These are phyloP conservation scores for Parambassis ranga DNA, from an alignment of 2,797 vertebrate genomes.

Conservation along the genomic window DNA sequence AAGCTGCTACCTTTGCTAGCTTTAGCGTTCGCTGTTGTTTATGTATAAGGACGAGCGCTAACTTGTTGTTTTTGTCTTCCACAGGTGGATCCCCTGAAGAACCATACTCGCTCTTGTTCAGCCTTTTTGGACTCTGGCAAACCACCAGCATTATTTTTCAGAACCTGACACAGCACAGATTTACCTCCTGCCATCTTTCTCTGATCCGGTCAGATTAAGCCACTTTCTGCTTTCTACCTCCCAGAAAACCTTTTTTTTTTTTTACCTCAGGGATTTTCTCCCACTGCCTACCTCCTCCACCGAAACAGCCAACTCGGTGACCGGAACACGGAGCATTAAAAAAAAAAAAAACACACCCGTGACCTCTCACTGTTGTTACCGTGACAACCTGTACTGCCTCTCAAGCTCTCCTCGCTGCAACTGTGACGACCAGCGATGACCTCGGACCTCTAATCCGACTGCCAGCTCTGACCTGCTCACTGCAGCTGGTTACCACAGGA, in stretches of 20 bases:
- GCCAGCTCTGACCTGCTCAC: constrained; percentile 23
- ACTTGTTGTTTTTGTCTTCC: constrained; percentile 7
- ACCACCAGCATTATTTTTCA: constrained; percentile 38
- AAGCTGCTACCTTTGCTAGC: too few relatives aligned
- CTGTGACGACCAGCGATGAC: constrained; percentile 47
- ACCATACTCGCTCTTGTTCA: background rate
- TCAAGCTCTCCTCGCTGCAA: constrained; percentile 40
- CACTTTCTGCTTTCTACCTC: constrained; percentile 60
- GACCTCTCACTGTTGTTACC: constrained; percentile 56
- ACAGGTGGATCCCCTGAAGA: constrained; percentile 39
- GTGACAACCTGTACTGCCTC: constrained; percentile 63
- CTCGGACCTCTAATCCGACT: constrained; percentile 46
- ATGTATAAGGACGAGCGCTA: too few relatives aligned
- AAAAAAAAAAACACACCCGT: constrained; percentile 18
- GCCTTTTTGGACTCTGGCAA: constrained; percentile 23
- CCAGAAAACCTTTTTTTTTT: constrained; percentile 44
- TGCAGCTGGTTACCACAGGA: background rate
- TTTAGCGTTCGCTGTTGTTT: too few relatives aligned
- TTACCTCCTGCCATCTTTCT: constrained; percentile 19
- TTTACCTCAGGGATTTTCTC: constrained; percentile 69
- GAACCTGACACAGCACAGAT: constrained; percentile 20
- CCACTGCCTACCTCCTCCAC: constrained; percentile 63
- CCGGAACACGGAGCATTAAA: constrained; percentile 14
- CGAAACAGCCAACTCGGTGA: constrained; percentile 43
- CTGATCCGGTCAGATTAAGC: constrained; percentile 16